phyloP scores from a whole-genome alignment of 2,113 vertebrate genomes.

The Chascanopsetta lugubris region DNA sequence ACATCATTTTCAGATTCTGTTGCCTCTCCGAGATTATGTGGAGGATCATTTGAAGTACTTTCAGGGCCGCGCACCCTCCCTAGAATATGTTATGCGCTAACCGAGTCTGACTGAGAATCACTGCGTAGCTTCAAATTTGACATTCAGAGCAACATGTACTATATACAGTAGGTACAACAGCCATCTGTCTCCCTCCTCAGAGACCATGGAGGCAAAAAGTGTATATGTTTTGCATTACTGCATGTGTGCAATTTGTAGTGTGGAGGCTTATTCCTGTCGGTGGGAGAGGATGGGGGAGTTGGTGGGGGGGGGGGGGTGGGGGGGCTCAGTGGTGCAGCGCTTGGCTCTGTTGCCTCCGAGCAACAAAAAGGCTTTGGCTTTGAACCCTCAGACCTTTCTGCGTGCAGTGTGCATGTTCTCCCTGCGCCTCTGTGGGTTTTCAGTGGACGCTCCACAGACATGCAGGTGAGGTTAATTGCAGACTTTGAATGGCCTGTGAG shows the following conservation, averaged over 20 bases:
- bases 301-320: too few relatives aligned
- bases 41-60: constrained; percentile 52
- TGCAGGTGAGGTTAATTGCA: not conserved
- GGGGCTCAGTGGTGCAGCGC: not conserved
- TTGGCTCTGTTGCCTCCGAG: not conserved
- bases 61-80: constrained; percentile 18
- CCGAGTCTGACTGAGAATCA: constrained; percentile 29
- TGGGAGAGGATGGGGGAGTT: not conserved
- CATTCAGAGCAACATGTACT: constrained; percentile 32
- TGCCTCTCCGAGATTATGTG: constrained; percentile 47
- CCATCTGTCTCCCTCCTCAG: constrained; percentile 11
- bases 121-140: constrained; percentile 19
- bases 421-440: not conserved
- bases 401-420: not conserved
- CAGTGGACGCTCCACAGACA: not conserved
- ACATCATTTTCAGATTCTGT: constrained; percentile 41
- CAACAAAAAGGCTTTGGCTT: not conserved
- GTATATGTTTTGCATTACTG: not conserved
- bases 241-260: not conserved
- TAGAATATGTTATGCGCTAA: constrained; percentile 37
- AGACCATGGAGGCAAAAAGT: not conserved
- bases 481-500: not conserved
- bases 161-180: not conserved
- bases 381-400: not conserved
- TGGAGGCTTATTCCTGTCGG: not conserved